phyloP scores from a whole-genome alignment of 2,797 vertebrate genomes.

The Aulostomus chinensis region DNA sequence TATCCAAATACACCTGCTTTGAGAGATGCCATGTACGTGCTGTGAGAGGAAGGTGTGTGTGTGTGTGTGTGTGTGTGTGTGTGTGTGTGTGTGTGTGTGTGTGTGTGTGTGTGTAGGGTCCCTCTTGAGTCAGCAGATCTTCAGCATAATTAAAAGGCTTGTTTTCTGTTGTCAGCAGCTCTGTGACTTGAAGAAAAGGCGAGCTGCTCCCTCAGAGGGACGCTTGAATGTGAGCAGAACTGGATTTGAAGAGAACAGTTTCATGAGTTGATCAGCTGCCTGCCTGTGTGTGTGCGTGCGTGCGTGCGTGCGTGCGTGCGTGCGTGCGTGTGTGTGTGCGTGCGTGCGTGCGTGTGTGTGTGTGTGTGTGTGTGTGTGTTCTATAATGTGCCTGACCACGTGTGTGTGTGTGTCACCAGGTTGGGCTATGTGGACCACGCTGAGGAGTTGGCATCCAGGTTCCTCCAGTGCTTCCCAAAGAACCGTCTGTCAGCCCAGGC shows the following conservation, averaged over 20 bases:
- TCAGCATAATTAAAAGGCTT: no score
- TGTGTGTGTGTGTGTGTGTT: neutral
- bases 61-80: neutral
- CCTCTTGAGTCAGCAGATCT: no score
- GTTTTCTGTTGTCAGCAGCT: no score
- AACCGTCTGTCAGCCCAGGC: constrained; percentile 93
- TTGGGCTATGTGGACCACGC: constrained; percentile 92
- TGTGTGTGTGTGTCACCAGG: constrained; percentile 71
- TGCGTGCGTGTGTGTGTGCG: constrained; percentile 8
- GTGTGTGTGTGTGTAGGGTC: no score
- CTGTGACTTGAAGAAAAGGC: no score
- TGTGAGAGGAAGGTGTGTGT: neutral
- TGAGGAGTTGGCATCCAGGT: constrained; percentile 94
- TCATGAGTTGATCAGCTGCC: no score
- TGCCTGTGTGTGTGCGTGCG: constrained; percentile 4
- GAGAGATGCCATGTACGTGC: no score
- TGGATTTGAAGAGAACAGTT: no score
- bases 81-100: constrained; percentile 3
- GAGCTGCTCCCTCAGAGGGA: no score
- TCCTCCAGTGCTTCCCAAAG: constrained; percentile 98
- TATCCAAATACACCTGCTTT: no score
- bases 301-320: neutral
- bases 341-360: neutral
- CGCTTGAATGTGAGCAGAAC: no score
- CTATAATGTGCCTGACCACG: neutral